phyloP scores from a whole-genome alignment of 2,113 vertebrate species.

The Dipodomys spectabilis region DNA sequence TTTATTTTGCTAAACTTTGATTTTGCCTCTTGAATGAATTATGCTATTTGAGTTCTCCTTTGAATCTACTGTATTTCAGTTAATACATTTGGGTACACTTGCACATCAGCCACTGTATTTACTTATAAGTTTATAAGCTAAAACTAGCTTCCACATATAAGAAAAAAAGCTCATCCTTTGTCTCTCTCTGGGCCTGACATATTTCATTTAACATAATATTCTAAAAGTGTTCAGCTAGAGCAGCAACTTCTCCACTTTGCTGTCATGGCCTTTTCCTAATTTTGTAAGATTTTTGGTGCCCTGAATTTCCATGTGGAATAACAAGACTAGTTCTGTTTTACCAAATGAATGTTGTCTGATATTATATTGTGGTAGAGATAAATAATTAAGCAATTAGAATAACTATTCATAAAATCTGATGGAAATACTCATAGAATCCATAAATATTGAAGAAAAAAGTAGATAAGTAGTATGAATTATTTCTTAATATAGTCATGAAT shows the following conservation, averaged over 20 bases:
- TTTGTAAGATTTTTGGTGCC: neutral
- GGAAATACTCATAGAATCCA: neutral
- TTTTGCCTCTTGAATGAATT: too few species aligned
- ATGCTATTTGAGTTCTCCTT: too few species aligned
- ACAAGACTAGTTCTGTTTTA: neutral
- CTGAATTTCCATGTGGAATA: neutral
- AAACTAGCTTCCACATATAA: too few species aligned
- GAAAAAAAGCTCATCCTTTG: too few species aligned
- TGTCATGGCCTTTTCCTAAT: neutral
- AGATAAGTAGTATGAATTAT: neutral
- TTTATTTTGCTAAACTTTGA: too few species aligned
- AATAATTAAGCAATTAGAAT: neutral
- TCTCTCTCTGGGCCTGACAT: too few species aligned
- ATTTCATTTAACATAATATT: too few species aligned
- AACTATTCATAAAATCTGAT: neutral
- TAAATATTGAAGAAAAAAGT: neutral
- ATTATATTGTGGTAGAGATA: neutral
- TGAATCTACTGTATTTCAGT: too few species aligned
- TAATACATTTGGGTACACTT: too few species aligned
- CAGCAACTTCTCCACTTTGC: neutral
- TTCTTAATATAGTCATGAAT: neutral
- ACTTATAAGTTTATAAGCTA: too few species aligned
- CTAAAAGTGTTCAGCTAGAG: neutral
- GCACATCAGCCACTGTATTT: too few species aligned
- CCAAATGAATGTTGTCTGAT: neutral